These are phyloP conservation scores for Lycorma delicatula DNA, from an alignment of 1,140 invertebrate species.

Conservation along the genomic window DNA sequence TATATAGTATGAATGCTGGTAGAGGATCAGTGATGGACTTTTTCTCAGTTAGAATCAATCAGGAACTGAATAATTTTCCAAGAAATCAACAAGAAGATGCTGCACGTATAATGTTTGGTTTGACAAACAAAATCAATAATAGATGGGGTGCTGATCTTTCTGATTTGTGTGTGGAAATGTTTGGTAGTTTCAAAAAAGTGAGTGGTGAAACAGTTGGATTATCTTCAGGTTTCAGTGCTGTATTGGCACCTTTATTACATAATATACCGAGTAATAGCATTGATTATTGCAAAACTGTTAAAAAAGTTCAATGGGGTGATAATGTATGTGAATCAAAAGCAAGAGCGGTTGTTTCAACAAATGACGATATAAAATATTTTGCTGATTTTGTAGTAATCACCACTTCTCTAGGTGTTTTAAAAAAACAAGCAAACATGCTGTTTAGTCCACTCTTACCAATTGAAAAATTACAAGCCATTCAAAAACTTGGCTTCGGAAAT, in stretches of 20 bases:
- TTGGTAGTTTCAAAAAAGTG: constrained; percentile 50
- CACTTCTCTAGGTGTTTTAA: constrained; percentile 55
- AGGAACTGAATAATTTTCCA: constrained; percentile 9
- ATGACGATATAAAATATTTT: constrained; percentile 45
- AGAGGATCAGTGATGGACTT: constrained; percentile 4
- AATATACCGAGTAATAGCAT: constrained; percentile 49
- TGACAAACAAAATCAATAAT: constrained; percentile 10
- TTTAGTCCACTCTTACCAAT: constrained; percentile 50
- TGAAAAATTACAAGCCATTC: constrained; percentile 48
- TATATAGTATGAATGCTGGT: background rate
- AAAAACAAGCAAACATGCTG: constrained; percentile 41
- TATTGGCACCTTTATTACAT: constrained; percentile 51
- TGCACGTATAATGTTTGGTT: constrained; percentile 1
- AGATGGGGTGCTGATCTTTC: constrained; percentile 19
- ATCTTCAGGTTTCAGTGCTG: constrained; percentile 54
- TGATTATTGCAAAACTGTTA: constrained; percentile 45
- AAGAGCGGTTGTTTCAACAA: constrained; percentile 34
- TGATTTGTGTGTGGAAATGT: constrained; percentile 4
- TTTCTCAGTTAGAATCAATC: constrained; percentile 1
- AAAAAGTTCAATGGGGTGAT: constrained; percentile 47
- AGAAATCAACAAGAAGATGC: constrained; percentile 4
- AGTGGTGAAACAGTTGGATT: constrained; percentile 54
- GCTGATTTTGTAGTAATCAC: constrained; percentile 60
- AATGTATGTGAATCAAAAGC: constrained; percentile 36
- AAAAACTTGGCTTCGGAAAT: constrained; percentile 50